These are phyloP conservation scores for Camponotus fellah DNA, from an alignment of 2,888 invertebrate genomes.

Conservation along the genomic window DNA sequence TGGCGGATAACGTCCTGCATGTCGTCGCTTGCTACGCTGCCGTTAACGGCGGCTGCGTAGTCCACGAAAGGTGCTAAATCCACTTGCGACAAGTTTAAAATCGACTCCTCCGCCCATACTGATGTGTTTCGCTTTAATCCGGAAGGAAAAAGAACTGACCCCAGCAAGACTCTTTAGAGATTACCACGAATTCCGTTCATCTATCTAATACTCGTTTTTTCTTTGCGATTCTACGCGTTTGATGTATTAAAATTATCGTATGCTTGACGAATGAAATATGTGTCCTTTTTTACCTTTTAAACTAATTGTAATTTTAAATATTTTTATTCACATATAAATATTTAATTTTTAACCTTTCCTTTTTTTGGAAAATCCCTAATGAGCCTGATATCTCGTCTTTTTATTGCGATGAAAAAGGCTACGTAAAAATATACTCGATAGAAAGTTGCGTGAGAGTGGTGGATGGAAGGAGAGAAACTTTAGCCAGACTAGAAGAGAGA, in stretches of 20 bases:
- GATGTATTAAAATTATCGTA: background rate
- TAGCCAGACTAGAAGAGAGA: constrained; percentile 71
- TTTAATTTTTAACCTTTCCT: background rate
- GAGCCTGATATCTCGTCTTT: background rate
- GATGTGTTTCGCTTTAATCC: constrained; percentile 74
- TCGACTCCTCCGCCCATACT: constrained; percentile 79
- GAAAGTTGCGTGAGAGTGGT: constrained; percentile 45
- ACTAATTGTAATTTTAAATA: too few species aligned
- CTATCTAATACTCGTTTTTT: background rate
- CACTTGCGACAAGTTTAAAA: constrained; percentile 83
- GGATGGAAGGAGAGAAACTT: constrained; percentile 66
- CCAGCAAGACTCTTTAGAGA: background rate
- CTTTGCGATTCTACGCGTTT: background rate
- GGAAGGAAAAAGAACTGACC: constrained; percentile 37
- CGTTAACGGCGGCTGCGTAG: constrained; percentile 68
- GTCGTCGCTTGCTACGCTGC: constrained; percentile 45
- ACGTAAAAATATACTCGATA: constrained; percentile 45
- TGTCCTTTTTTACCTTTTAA: background rate
- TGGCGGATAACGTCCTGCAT: constrained; percentile 76
- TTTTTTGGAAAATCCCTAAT: background rate
- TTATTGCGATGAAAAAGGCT: constrained; percentile 54
- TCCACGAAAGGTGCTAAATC: constrained; percentile 79
- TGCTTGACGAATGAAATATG: background rate
- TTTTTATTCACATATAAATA: too few species aligned
- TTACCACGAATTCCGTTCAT: constrained; percentile 28